phyloP scores from a whole-genome alignment of 2,113 vertebrate species.

The Cottus gobio region DNA sequence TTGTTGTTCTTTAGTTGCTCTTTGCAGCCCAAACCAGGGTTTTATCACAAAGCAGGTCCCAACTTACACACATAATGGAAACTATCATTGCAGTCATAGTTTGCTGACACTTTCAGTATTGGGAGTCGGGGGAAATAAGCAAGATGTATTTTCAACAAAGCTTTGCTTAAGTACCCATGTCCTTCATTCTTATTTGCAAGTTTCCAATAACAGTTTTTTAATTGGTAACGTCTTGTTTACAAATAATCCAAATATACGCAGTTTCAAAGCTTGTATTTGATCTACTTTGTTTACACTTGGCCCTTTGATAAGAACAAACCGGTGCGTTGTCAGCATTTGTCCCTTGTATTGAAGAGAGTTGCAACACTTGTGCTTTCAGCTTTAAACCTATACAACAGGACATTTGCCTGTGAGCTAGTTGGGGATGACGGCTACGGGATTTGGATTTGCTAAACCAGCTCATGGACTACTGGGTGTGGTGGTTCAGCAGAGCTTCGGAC shows the following conservation, averaged over 20 bases:
- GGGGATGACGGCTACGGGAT: constrained; percentile 37
- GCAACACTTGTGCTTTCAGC: constrained; percentile 42
- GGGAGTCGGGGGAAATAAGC: not conserved
- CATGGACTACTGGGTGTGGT: constrained; percentile 14
- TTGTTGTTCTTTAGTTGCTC: constrained; percentile 38
- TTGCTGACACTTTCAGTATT: not conserved
- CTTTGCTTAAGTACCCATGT: not conserved
- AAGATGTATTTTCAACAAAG: constrained; percentile 7
- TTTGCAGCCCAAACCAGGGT: constrained; percentile 49
- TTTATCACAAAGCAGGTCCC: constrained; percentile 67
- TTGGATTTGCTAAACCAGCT: constrained; percentile 32
- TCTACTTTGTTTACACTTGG: constrained; percentile 54
- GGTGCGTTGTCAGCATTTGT: constrained; percentile 16
- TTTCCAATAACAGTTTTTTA: constrained; percentile 12
- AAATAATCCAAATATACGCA: constrained; percentile 23
- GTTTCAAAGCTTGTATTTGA: constrained; percentile 35
- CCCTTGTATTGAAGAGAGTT: constrained; percentile 1
- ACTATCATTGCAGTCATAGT: not conserved
- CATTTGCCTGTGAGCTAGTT: constrained; percentile 16
- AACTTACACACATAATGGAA: constrained; percentile 14
- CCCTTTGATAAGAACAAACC: constrained; percentile 10
- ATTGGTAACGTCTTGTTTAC: constrained; percentile 29
- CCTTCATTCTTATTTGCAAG: constrained; percentile 5
- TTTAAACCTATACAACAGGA: constrained; percentile 43
- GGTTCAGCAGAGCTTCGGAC: constrained; percentile 32